These are phyloP conservation scores for Kuschelorhynchus macadamiae DNA, from an alignment of 2,888 invertebrate genomes.

Conservation along the genomic window DNA sequence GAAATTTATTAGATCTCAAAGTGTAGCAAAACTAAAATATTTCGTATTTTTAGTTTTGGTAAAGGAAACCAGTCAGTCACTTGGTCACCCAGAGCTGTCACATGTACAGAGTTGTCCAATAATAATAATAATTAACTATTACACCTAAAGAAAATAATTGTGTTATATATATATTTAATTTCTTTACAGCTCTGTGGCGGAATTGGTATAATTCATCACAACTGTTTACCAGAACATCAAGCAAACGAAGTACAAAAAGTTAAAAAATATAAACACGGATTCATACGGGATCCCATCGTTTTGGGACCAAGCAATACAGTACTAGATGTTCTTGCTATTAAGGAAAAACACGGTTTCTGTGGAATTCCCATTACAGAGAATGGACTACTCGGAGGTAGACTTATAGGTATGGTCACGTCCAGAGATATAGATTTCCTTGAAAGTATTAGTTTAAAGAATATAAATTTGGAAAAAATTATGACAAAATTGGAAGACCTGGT, in stretches of 20 bases:
- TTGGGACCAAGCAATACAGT: constrained; percentile 91
- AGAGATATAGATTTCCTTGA: constrained; percentile 85
- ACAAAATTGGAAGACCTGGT: constrained; percentile 88
- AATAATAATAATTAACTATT: too few species aligned
- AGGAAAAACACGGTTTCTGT: constrained; percentile 92
- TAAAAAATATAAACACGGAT: constrained; percentile 99
- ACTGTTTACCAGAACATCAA: constrained; percentile 94
- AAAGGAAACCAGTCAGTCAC: too few species aligned
- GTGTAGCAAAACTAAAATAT: too few species aligned
- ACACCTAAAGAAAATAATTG: too few species aligned
- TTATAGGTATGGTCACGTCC: constrained; percentile 97
- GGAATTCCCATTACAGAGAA: constrained; percentile 97
- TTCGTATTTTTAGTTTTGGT: too few species aligned
- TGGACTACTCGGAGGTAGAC: constrained; percentile 92
- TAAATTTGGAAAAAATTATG: constrained; percentile 84
- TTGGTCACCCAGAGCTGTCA: too few species aligned
- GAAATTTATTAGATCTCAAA: too few species aligned
- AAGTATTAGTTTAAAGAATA: constrained; percentile 74
- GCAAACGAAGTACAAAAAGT: constrained; percentile 97
- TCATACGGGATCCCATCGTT: constrained; percentile 96
- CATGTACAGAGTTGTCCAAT: too few species aligned
- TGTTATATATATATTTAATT: too few species aligned
- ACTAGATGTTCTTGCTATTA: constrained; percentile 90
- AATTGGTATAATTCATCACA: constrained; percentile 97
- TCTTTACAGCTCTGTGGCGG: constrained; percentile 86